These are phyloP conservation scores for Poecilus cupreus DNA, from an alignment of 2,888 invertebrate genomes.

Conservation along the genomic window DNA sequence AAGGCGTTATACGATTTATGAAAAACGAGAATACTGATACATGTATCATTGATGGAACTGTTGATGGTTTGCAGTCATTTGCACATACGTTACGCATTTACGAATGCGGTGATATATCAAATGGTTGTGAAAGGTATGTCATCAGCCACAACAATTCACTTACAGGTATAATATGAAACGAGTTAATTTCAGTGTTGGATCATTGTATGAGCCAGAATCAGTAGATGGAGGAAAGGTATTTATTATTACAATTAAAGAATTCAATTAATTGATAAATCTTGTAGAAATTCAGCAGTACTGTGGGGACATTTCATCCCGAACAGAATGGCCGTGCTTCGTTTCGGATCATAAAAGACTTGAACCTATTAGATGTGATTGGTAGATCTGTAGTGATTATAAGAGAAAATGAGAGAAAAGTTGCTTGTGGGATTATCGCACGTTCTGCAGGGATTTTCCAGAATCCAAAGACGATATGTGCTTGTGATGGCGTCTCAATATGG, in stretches of 20 bases:
- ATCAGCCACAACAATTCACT: not conserved
- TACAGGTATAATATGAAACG: not conserved
- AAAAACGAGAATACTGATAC: conserved; percentile 75
- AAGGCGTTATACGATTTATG: conserved; percentile 87
- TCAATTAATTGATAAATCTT: too few species aligned
- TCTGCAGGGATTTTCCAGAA: conserved; percentile 92
- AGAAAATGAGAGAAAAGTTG: conserved; percentile 77
- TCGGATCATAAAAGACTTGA: conserved; percentile 78
- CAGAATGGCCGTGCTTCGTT: conserved; percentile 80
- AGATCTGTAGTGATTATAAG: conserved; percentile 85
- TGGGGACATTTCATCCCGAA: conserved; percentile 79
- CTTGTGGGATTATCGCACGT: conserved; percentile 91
- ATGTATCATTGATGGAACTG: conserved; percentile 87
- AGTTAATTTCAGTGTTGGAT: conserved; percentile 22
- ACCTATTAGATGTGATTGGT: conserved; percentile 85
- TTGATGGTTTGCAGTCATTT: conserved; percentile 84
- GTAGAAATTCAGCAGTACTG: conserved; percentile 74
- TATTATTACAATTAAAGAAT: too few species aligned
- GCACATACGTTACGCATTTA: conserved; percentile 78
- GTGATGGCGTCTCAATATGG: conserved; percentile 93
- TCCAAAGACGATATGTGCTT: conserved; percentile 90
- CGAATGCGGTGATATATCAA: conserved; percentile 84
- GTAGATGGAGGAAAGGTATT: not conserved
- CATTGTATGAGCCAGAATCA: conserved; percentile 6
- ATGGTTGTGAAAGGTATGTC: conserved; percentile 76